These are phyloP conservation scores for Pantherophis guttatus DNA, from an alignment of 2,113 vertebrate genomes.

Conservation along the genomic window DNA sequence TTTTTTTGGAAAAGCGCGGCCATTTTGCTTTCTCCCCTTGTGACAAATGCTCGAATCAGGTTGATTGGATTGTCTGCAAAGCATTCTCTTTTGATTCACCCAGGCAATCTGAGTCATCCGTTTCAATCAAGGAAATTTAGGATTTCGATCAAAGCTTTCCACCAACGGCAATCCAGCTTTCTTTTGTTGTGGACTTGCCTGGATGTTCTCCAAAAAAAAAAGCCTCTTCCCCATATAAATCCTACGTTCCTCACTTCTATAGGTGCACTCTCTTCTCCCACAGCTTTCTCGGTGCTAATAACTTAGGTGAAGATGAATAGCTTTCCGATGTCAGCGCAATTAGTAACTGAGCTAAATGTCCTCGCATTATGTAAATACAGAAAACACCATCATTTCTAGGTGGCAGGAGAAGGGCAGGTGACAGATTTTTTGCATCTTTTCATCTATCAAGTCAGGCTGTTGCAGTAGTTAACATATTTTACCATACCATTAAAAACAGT, in stretches of 20 bases:
- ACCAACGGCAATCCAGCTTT: neutral
- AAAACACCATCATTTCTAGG: slow-evolving; percentile 54
- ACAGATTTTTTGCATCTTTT: slow-evolving; percentile 48
- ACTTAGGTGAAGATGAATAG: slow-evolving; percentile 30
- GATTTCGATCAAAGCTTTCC: neutral
- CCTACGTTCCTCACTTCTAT: neutral
- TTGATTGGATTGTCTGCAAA: neutral
- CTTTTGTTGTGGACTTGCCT: neutral
- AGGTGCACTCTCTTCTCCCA: neutral
- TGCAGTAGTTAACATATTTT: slow-evolving; percentile 54
- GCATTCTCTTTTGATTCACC: neutral
- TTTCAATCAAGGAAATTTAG: neutral
- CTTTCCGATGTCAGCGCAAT: slow-evolving; percentile 41
- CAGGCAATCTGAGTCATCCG: neutral
- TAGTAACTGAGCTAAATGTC: slow-evolving; percentile 44
- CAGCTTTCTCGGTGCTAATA: neutral
- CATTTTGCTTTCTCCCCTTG: neutral
- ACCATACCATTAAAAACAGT: slow-evolving; percentile 50
- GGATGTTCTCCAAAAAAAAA: neutral
- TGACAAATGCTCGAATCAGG: neutral
- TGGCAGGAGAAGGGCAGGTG: slow-evolving; percentile 29
- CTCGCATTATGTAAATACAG: slow-evolving; percentile 50
- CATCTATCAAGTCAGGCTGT: slow-evolving; percentile 48
- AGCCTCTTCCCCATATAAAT: neutral
- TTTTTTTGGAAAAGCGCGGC: neutral